phyloP scores from a whole-genome alignment of 2,797 vertebrate species.

The Ceryle rudis region DNA sequence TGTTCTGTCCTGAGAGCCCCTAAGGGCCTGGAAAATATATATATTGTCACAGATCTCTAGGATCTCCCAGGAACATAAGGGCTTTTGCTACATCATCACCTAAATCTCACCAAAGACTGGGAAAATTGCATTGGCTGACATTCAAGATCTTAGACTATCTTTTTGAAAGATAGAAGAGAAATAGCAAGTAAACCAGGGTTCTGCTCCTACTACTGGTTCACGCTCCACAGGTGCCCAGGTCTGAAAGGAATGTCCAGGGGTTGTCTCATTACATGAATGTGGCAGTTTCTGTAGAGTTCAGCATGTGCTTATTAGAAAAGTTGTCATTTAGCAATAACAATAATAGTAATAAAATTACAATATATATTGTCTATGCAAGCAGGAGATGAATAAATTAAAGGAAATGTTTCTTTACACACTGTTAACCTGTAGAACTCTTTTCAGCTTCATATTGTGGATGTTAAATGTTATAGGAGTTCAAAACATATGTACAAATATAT shows the following conservation, averaged over 20 bases:
- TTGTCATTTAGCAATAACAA: not conserved
- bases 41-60: not conserved
- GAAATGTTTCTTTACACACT: not conserved
- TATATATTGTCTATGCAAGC: not conserved
- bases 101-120: not conserved
- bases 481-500: too few species aligned
- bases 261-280: not conserved
- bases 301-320: not conserved
- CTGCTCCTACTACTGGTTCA: not conserved
- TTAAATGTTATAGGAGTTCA: not conserved
- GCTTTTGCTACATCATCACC: not conserved
- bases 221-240: not conserved
- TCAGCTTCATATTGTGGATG: not conserved
- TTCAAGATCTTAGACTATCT: not conserved
- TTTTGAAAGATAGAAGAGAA: not conserved
- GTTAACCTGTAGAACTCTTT: not conserved
- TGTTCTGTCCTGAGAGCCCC: not conserved
- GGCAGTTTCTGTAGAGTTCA: not conserved
- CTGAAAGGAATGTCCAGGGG: not conserved
- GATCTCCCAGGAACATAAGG: constrained; percentile 3
- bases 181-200: not conserved
- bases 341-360: too few species aligned
- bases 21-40: not conserved
- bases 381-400: not conserved
- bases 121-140: not conserved